Conservation (phyloP, 23 tunicate genomes). For the Phallusia fumigata region DNA sequence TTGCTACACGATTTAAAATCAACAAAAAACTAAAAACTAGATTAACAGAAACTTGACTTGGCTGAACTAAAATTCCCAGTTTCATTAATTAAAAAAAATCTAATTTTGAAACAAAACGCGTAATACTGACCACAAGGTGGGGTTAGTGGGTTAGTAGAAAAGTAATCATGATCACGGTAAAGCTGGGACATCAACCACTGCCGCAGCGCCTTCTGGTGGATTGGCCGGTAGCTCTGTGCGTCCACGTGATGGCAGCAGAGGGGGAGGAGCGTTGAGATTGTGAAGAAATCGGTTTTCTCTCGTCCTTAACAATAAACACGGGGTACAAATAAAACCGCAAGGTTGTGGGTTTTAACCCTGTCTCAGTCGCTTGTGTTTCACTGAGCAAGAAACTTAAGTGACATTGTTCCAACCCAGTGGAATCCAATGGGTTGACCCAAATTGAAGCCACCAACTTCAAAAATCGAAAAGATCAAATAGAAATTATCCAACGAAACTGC, state of each 20-base stretch:
- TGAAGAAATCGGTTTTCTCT: constrained; percentile 4
- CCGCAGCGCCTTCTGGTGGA: not conserved
- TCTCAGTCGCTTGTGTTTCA: too few relatives aligned
- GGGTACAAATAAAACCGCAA: not conserved
- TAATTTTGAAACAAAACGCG: not conserved
- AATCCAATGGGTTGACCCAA: too few relatives aligned
- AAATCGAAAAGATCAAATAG: too few relatives aligned
- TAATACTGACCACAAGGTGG: not conserved
- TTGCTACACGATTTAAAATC: too few relatives aligned
- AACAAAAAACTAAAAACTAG: too few relatives aligned
- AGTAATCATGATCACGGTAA: not conserved
- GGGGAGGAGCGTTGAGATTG: constrained; percentile 21
- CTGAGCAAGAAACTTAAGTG: too few relatives aligned
- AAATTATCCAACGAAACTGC: too few relatives aligned
- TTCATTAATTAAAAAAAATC: too few relatives aligned
- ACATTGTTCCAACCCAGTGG: too few relatives aligned
- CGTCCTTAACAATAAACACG: not conserved
- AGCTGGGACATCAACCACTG: not conserved
- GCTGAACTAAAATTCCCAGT: too few relatives aligned
- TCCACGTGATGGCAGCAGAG: constrained; percentile 6
- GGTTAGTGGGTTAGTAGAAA: constrained; percentile 5
- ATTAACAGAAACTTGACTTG: not conserved
- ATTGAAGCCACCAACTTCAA: too few relatives aligned
- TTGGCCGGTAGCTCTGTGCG: constrained; percentile 5
- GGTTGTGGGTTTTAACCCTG: too few relatives aligned